These are phyloP conservation scores for Canis aureus DNA, from an alignment of 2,113 vertebrate species.

Conservation along the genomic window DNA sequence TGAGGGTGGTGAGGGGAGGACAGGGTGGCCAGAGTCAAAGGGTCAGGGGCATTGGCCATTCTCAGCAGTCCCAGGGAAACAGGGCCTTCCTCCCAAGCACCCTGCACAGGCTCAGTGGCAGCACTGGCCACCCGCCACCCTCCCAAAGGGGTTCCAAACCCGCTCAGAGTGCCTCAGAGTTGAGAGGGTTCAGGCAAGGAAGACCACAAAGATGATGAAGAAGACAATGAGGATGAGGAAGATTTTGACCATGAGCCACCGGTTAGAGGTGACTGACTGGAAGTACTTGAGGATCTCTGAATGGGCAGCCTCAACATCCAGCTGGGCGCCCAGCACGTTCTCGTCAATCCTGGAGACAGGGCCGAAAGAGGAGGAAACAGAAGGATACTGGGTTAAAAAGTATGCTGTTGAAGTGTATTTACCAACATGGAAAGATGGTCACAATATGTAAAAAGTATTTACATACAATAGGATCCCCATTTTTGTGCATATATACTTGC, in stretches of 20 bases:
- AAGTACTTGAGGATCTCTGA: conserved; percentile 97
- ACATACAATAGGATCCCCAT: neutral
- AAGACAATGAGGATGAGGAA: conserved; percentile 96
- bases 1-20: neutral
- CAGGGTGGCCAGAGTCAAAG: conserved; percentile 4
- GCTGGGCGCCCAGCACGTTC: conserved; percentile 94
- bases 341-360: conserved; percentile 91
- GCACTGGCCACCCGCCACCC: conserved; percentile 65
- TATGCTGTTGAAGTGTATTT: neutral
- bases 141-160: neutral
- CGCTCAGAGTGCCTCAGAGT: conserved; percentile 25
- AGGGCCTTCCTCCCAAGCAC: conserved; percentile 68
- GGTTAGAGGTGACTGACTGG: conserved; percentile 96
- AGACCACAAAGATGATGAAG: conserved; percentile 97
- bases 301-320: conserved; percentile 95
- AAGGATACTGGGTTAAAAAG: conserved; percentile 36
- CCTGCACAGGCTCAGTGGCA: conserved; percentile 68
- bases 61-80: conserved; percentile 72
- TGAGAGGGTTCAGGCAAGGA: conserved; percentile 91
- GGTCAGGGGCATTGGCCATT: conserved; percentile 39
- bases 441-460: neutral
- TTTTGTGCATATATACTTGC: neutral
- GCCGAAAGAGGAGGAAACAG: neutral
- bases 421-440: neutral
- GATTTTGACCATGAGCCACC: conserved; percentile 98